Percentiles rank a stretch among this genome's conserved stretches.
These are phyloP conservation scores for Hippocampus barbouri DNA, from an alignment of 2,113 vertebrate species.

Conservation along the genomic window DNA sequence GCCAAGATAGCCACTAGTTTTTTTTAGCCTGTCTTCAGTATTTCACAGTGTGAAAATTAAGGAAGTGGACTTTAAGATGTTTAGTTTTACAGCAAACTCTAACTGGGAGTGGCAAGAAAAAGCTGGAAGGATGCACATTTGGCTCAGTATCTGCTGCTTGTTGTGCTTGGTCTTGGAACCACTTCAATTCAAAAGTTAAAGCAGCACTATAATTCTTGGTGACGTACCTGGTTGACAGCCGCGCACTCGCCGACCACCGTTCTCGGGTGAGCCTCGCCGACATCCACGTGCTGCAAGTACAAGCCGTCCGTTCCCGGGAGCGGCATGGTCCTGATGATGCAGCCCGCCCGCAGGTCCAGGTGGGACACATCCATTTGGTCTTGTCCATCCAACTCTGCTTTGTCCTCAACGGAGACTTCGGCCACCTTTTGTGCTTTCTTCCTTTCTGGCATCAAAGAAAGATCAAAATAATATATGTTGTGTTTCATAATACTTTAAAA, in stretches of 20 bases:
- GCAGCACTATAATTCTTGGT: not conserved
- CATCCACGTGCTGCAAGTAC: constrained; percentile 85
- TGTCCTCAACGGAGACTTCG: constrained; percentile 43
- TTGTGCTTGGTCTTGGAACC: too few relatives aligned
- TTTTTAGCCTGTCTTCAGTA: too few relatives aligned
- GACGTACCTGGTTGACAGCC: constrained; percentile 82
- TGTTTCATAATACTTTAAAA: not conserved
- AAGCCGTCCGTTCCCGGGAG: constrained; percentile 84
- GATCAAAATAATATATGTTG: not conserved
- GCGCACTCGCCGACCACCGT: constrained; percentile 88
- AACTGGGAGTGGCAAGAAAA: too few relatives aligned
- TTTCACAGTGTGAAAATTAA: too few relatives aligned
- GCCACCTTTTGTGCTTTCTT: constrained; percentile 68
- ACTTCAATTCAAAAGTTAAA: not conserved
- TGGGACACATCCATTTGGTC: constrained; percentile 78
- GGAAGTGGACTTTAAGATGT: too few relatives aligned
- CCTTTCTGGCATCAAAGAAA: constrained; percentile 9
- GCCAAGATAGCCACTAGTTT: too few relatives aligned
- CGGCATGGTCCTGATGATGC: constrained; percentile 77
- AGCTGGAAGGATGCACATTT: too few relatives aligned
- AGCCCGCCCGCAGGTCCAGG: constrained; percentile 87
- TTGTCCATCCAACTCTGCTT: constrained; percentile 17
- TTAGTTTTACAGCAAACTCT: too few relatives aligned
- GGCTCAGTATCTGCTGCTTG: too few relatives aligned
- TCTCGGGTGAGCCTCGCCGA: constrained; percentile 79